A percentile compares a stretch with the other conserved stretches of the same genome.
These are phyloP conservation scores for Schizothorax lantsangensis DNA, from an alignment of 2,797 vertebrate genomes.

Conservation along the genomic window DNA sequence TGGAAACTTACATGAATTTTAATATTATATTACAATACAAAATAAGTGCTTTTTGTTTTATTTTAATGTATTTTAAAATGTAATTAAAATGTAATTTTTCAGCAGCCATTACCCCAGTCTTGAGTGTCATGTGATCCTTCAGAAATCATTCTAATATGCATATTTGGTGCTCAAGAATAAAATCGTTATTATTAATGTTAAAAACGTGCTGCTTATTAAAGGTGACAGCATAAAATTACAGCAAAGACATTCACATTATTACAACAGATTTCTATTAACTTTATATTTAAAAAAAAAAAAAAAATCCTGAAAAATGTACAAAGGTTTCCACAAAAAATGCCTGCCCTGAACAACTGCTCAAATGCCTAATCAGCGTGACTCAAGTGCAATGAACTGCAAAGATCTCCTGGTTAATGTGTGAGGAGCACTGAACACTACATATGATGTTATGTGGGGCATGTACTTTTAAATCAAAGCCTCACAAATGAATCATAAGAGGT, in stretches of 20 bases:
- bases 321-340: neutral
- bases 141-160: neutral
- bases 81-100: neutral
- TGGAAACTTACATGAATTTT: too few species aligned
- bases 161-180: neutral
- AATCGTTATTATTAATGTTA: neutral
- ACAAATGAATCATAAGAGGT: neutral
- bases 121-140: neutral
- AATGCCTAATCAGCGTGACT: neutral
- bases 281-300: neutral
- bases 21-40: neutral
- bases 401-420: neutral
- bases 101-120: neutral
- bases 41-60: neutral
- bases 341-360: neutral
- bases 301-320: neutral
- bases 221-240: neutral
- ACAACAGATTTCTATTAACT: neutral
- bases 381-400: neutral
- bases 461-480: neutral
- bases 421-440: neutral
- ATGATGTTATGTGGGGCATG: neutral
- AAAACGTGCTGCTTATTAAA: neutral
- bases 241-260: neutral
- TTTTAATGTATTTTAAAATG: neutral